Conservation (phyloP, 2,888 invertebrate species). For the Protodeltote pygarga region DNA sequence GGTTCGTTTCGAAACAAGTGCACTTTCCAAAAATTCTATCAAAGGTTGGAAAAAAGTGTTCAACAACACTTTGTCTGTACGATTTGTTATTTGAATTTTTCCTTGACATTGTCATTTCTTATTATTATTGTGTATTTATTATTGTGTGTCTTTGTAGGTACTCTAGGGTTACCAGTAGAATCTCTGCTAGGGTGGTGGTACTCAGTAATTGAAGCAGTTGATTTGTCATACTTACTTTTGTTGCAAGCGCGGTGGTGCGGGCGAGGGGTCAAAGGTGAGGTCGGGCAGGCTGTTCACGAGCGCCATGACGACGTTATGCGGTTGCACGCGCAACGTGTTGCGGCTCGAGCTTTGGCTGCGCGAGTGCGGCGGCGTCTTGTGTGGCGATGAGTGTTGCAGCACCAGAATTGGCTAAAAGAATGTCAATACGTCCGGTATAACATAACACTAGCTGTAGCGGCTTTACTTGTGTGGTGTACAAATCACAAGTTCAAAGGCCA, state of each 20-base stretch:
- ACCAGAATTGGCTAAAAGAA: constrained; percentile 44
- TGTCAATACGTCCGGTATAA: not conserved
- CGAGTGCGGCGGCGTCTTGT: constrained; percentile 34
- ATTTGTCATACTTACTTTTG: constrained; percentile 11
- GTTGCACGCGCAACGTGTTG: constrained; percentile 90
- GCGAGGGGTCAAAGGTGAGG: constrained; percentile 79
- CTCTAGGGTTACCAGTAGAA: too few relatives aligned
- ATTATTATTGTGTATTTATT: too few relatives aligned
- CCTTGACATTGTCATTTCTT: too few relatives aligned
- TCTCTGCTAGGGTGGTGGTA: too few relatives aligned
- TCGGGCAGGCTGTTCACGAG: constrained; percentile 94
- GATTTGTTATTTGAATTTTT: too few relatives aligned
- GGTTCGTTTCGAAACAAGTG: too few relatives aligned
- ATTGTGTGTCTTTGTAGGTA: too few relatives aligned
- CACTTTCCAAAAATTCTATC: too few relatives aligned
- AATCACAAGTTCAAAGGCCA: too few relatives aligned
- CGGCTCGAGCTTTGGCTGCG: constrained; percentile 54
- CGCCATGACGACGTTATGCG: constrained; percentile 85
- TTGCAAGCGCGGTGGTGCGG: constrained; percentile 33
- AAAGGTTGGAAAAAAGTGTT: too few relatives aligned
- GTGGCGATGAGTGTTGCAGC: constrained; percentile 49
- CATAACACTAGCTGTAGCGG: not conserved
- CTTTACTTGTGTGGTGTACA: not conserved
- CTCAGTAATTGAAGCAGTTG: not conserved
- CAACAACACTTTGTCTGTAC: too few relatives aligned